These are phyloP conservation scores for Scaptomyza cyrtandrae DNA, from an alignment of 2,888 invertebrate genomes.

Conservation along the genomic window DNA sequence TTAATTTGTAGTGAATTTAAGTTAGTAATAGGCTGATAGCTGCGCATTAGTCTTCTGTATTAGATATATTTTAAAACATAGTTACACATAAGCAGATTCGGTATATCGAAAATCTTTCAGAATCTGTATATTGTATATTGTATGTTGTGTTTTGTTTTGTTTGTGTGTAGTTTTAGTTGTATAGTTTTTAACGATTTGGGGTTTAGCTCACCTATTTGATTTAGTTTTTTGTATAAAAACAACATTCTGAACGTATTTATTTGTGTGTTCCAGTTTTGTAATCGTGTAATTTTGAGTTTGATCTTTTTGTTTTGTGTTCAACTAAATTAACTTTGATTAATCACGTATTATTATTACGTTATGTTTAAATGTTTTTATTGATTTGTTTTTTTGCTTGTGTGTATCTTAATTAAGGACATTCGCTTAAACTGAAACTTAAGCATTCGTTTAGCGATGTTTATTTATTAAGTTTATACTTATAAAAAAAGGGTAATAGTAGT, in stretches of 20 bases:
- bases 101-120: neutral
- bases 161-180: conserved; percentile 54
- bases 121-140: conserved; percentile 23
- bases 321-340: conserved; percentile 72
- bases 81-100: conserved; percentile 18
- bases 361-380: conserved; percentile 35
- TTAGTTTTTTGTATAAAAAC: conserved; percentile 63
- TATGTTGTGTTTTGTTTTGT: conserved; percentile 20
- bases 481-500: conserved; percentile 15
- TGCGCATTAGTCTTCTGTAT: conserved; percentile 76
- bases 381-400: conserved; percentile 27
- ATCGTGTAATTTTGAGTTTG: conserved; percentile 30
- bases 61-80: conserved; percentile 40
- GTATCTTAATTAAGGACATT: conserved; percentile 70
- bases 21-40: conserved; percentile 64
- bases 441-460: conserved; percentile 58
- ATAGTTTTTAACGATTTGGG: conserved; percentile 80
- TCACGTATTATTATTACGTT: conserved; percentile 55
- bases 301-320: conserved; percentile 54
- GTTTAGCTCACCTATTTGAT: conserved; percentile 85
- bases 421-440: conserved; percentile 56
- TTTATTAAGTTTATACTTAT: conserved; percentile 46
- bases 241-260: conserved; percentile 52
- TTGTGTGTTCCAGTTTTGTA: conserved; percentile 41
- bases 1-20: conserved; percentile 39